These are phyloP conservation scores for Sciaenops ocellatus DNA, from an alignment of 2,797 vertebrate species.

Conservation along the genomic window DNA sequence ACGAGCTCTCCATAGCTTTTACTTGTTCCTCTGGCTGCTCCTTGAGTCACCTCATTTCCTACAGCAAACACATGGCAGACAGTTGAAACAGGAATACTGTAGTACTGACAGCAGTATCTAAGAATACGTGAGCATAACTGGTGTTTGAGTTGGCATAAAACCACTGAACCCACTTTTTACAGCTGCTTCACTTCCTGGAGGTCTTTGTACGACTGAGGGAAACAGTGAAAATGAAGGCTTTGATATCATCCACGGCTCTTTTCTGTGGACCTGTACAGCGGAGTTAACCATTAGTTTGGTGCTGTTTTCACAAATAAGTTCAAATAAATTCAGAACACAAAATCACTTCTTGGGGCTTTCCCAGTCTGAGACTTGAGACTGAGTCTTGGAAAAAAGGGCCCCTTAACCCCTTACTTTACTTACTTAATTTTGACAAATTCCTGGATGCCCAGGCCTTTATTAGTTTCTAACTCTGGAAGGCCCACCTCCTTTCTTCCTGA, in stretches of 20 bases:
- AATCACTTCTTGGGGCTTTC: too few relatives aligned
- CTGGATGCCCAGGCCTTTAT: too few relatives aligned
- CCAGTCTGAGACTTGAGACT: too few relatives aligned
- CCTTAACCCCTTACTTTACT: too few relatives aligned
- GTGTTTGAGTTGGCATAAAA: background rate
- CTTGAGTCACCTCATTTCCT: constrained; percentile 18
- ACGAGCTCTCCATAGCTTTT: constrained; percentile 4
- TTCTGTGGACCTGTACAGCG: constrained; percentile 13
- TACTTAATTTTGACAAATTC: too few relatives aligned
- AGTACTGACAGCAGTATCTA: background rate
- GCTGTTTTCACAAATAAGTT: background rate
- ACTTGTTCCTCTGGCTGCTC: background rate
- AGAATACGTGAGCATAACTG: background rate
- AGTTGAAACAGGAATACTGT: background rate
- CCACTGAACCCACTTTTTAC: constrained; percentile 19
- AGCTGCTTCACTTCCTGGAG: constrained; percentile 1
- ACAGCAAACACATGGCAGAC: background rate
- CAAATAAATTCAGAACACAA: background rate
- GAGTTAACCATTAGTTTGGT: background rate
- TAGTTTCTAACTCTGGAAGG: too few relatives aligned
- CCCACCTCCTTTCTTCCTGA: too few relatives aligned
- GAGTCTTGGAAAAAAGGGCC: too few relatives aligned
- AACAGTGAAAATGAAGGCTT: constrained; percentile 47
- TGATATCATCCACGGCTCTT: constrained; percentile 49
- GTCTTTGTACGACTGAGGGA: background rate